phyloP scores from a whole-genome alignment of 2,888 invertebrate genomes.

The Polyommatus icarus region DNA sequence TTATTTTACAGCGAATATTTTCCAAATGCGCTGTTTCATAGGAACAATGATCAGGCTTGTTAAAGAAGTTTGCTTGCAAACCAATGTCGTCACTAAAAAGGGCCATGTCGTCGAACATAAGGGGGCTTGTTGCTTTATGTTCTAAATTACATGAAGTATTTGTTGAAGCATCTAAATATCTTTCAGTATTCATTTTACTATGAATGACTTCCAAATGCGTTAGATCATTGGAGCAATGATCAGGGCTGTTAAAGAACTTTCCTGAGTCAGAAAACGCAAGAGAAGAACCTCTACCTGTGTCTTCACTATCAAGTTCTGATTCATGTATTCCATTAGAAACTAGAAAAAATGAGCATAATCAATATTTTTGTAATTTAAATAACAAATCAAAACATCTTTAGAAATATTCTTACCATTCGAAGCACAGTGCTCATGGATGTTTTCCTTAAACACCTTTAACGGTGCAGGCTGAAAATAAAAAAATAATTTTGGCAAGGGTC shows the following conservation, averaged over 20 bases:
- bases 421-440: slow-evolving; percentile 11
- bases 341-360: slow-evolving; percentile 30
- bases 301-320: slow-evolving; percentile 53
- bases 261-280: slow-evolving; percentile 62
- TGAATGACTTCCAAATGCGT: slow-evolving; percentile 38
- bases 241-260: slow-evolving; percentile 61
- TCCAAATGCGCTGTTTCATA: slow-evolving; percentile 43
- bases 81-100: slow-evolving; percentile 32
- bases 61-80: background rate
- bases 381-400: background rate
- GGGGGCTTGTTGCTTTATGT: slow-evolving; percentile 43
- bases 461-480: slow-evolving; percentile 35
- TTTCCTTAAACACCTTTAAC: slow-evolving; percentile 5
- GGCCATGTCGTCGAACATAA: slow-evolving; percentile 39
- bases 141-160: slow-evolving; percentile 41
- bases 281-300: slow-evolving; percentile 71
- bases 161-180: slow-evolving; percentile 39
- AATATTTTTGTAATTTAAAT: background rate
- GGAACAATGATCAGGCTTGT: slow-evolving; percentile 41
- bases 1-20: slow-evolving; percentile 36
- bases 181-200: slow-evolving; percentile 35
- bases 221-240: slow-evolving; percentile 53
- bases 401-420: slow-evolving; percentile 23
- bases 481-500: background rate
- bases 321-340: slow-evolving; percentile 23